These are phyloP conservation scores for Phasia obesa DNA, from an alignment of 2,888 invertebrate species.

Conservation along the genomic window DNA sequence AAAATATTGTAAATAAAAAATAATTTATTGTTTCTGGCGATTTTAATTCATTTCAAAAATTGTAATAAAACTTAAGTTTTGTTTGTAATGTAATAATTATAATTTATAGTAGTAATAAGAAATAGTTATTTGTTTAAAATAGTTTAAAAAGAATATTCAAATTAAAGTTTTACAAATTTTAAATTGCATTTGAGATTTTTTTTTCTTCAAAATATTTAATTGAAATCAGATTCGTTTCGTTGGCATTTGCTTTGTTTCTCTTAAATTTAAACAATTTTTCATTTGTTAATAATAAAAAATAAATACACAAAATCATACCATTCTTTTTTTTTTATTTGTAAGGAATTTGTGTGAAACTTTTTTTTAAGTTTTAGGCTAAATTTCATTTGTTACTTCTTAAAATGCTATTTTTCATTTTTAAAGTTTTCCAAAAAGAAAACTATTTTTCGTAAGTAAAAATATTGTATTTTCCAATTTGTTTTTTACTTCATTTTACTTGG, in stretches of 20 bases:
- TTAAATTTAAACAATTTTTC: neutral
- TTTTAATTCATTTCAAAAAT: neutral
- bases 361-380: conserved; percentile 59
- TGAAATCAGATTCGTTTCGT: neutral
- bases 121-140: neutral
- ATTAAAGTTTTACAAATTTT: conserved; percentile 9
- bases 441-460: conserved; percentile 51
- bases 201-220: conserved; percentile 9
- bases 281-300: conserved; percentile 9
- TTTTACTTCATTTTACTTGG: conserved; percentile 40
- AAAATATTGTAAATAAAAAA: conserved; percentile 6
- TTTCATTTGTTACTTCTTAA: conserved; percentile 43
- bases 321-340: neutral
- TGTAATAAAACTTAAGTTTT: neutral
- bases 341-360: conserved; percentile 63
- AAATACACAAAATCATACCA: neutral
- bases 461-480: conserved; percentile 24
- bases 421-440: conserved; percentile 65
- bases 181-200: conserved; percentile 62
- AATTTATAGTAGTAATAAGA: conserved; percentile 53
- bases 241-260: conserved; percentile 3
- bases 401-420: conserved; percentile 62
- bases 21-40: conserved; percentile 26
- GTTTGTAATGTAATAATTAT: conserved; percentile 49
- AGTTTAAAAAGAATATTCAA: neutral